Evolutionary conservation across 2,888 invertebrate genomes (phyloP).

Genomic region (Stramonita haemastoma): DNA sequence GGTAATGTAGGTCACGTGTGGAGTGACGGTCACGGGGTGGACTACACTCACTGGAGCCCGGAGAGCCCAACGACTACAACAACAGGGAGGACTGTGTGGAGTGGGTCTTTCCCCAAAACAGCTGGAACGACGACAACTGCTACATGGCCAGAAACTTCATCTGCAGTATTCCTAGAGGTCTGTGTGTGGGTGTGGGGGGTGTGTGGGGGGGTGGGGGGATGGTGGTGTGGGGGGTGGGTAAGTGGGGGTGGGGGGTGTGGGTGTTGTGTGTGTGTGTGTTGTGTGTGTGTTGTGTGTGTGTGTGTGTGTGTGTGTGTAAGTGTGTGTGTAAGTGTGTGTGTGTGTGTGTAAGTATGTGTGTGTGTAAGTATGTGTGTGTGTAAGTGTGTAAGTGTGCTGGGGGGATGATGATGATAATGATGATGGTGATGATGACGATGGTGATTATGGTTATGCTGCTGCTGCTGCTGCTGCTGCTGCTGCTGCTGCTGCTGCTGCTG

Average conservation of each 20-base stretch:
- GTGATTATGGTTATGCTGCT: too few species aligned
- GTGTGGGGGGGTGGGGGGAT: not conserved
- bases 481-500: too few species aligned
- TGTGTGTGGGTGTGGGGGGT: not conserved
- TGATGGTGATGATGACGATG: too few species aligned
- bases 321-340: not conserved
- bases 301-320: not conserved
- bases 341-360: not conserved
- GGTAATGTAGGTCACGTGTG: slow-evolving; percentile 52
- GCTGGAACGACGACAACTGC: slow-evolving; percentile 69
- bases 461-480: too few species aligned
- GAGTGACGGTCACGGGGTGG: slow-evolving; percentile 57
- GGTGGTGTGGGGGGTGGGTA: not conserved
- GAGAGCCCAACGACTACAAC: slow-evolving; percentile 62
- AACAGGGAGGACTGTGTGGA: slow-evolving; percentile 66
- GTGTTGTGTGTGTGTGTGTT: not conserved
- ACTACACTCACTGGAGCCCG: slow-evolving; percentile 65
- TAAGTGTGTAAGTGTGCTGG: not conserved
- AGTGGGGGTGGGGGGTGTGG: too few species aligned
- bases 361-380: too few species aligned
- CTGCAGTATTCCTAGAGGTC: slow-evolving; percentile 64
- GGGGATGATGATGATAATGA: too few species aligned
- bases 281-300: not conserved
- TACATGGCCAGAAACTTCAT: slow-evolving; percentile 57
- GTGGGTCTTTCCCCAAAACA: slow-evolving; percentile 41